Evolutionary conservation across 2,113 vertebrate genomes (phyloP), one percentile per base, ranked within the genome.

Genomic region (Oophaga pumilio): DNA sequence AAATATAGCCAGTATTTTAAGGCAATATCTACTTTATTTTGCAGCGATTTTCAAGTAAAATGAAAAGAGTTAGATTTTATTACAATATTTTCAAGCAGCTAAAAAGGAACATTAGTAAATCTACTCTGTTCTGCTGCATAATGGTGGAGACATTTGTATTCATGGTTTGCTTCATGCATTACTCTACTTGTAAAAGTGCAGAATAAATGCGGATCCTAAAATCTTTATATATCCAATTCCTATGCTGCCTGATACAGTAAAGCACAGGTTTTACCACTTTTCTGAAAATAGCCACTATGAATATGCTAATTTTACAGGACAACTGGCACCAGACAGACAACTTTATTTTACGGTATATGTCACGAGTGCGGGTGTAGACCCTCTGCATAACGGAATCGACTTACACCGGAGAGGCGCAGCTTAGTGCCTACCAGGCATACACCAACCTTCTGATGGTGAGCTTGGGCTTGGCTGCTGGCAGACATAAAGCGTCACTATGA

Each of bases 1-100:
- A 82, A 66, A 64, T 82, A 82, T 24, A 18, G 28, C 28, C 33
- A 24, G 20, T 43, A 66, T 82, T 64, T 82, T 62, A 28, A 66
- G 18, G 79, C 60, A 82, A 64, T 64, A 82, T 82, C 59, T 50
- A 82, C 60, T 33, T 82, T 82, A 49, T 49, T 82, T 64, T 66
- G 14, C 60, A n/a, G 15, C 33, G 13, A 64, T 33, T 64, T n/a
- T 66, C 26, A 13, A n/a, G 76, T 11, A 82, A 64, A 82, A 60
- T 50, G 78, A 66, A 57, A 79, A 79, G 56, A 33, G 56, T 59
- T 18, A 33, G 20, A 24, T 82, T 82, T 66, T 82, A 82, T 66
- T 49, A 49, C 33, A 0, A 64, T 64, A 82, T 12, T 82, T 82
- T 62, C 60, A 22, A 82, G 49, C 52, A 78, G 76, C 50, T 78